Evolutionary conservation across 2,888 invertebrate species (phyloP), one percentile per base, ranked within the genome.

Genomic region (Mesorhabditis spiculigera): DNA sequence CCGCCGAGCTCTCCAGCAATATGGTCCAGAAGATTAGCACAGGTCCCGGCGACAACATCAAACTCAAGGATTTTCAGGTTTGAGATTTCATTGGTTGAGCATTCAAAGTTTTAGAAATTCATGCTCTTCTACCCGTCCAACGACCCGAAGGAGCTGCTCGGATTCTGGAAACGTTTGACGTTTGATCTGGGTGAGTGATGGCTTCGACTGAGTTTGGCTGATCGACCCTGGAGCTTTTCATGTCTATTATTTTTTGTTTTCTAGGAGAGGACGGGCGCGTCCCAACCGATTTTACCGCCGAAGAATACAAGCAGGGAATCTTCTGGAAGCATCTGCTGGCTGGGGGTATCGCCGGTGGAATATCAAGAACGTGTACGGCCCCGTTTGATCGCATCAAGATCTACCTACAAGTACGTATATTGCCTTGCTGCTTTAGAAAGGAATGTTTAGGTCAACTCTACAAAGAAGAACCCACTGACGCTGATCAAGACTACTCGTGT

Each of bases 271-370:
- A 96, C 88, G 92, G 93, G 90, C 92, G 93, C 86, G 93, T 98
- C 75, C 97, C 97, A 68, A 97, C 97, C 90, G 97, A 98, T 88
- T 97, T 96, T 89, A 95, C 95, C 43, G 92, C 91, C 86, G 92
- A 90, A 85, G 97, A 98, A 90, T 91, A 96, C 90, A 91, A 92
- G 87, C 92, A 70, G 63, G 75, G 97, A 67, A 93, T 94, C 90
- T 81, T 96, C 96, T 97, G 96, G 96, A 90, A 96, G 71, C 96
- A 97, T 89, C 90, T 99, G 83, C 90, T 95, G 76, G 94, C 97
- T 43, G 98, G 98, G 64, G 98, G 94, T 68, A 90, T 95, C 68
- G 98, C 98, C 45, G 97, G 97, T 45, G 94, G 93, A 13, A 93
- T 97, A 73, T 95, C 95, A 8, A 90, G 97, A 80, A 95, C 96